Percentiles rank a stretch among this genome's conserved stretches.
These are phyloP conservation scores for Goniozus legneri DNA, from an alignment of 1,140 invertebrate species.

Conservation along the genomic window DNA sequence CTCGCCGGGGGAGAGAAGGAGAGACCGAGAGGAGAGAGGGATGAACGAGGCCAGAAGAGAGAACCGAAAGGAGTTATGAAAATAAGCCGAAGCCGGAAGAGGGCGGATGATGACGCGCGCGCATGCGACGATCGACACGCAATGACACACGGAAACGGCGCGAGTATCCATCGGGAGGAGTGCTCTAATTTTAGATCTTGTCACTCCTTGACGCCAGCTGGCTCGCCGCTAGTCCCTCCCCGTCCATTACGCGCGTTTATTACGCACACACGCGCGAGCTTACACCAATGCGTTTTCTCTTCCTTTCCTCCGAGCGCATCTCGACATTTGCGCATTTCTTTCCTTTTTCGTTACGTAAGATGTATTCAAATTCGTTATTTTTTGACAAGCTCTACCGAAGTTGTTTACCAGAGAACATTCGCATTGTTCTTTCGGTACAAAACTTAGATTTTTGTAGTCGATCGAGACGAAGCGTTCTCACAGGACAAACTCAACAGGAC, in stretches of 20 bases:
- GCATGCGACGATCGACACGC: constrained; percentile 54
- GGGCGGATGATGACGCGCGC: constrained; percentile 51
- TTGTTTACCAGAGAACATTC: no score
- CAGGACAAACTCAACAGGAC: no score
- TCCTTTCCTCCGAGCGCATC: no score
- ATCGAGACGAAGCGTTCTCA: no score
- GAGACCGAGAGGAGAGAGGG: constrained; percentile 11
- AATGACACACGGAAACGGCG: no score
- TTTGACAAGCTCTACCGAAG: no score
- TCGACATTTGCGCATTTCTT: no score
- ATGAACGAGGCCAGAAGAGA: constrained; percentile 22
- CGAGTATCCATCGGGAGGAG: no score
- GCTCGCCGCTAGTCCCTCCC: constrained; percentile 41
- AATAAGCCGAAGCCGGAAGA: constrained; percentile 51
- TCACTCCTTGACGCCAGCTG: constrained; percentile 54
- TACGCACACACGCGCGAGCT: constrained; percentile 1
- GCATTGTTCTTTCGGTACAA: no score
- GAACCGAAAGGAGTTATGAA: constrained; percentile 50
- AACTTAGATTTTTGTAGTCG: no score
- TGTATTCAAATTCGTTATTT: no score
- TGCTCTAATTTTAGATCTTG: constrained; percentile 55
- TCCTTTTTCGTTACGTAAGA: no score
- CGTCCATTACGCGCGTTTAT: constrained; percentile 50
- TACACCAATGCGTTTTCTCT: background rate
- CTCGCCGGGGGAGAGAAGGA: background rate